Base-by-base conservation (phyloP, 2,797 vertebrate genomes). In the Sebastes melanostomus region DNA sequence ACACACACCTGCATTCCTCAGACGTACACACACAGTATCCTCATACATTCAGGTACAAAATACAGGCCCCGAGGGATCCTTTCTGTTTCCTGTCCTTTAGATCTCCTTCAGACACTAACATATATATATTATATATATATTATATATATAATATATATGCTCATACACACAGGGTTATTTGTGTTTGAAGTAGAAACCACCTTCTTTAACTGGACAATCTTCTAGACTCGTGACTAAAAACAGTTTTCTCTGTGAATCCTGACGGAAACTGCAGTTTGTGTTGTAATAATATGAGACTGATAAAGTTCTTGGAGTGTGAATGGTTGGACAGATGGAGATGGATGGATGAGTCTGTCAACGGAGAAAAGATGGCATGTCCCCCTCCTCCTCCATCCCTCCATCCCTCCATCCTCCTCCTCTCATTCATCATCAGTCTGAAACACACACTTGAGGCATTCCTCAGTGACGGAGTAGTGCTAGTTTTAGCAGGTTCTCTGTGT, bases 21-120 rank as follows among this genome's bases (percentile, higher is more conserved):
- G 8, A 69, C 11, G 0, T 73, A 60, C 10, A 8, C 24, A 54
- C 60, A 70, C 6, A 9, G 9, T 22, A 27, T 22, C 22, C 1
- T 9, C 25, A 8, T 8, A 34, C 30, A 63, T 59, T 55, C 16
- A 34, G 32, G 32, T 34, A 34, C 1, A 32, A 32, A 32, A 32
- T 32, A 32, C 32, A 10, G 32, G 32, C 27, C 82, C 22, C 0
- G 60, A 71, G 83, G 78, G 84, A 77, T 16, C 0, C 10, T 59
- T 6, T 66, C 42, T 38, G 63, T 73, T 84, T 85, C 77, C 83
- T 87, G 60, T 83, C 60, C 74, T 50, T 68, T 54, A 82, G 60
- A 71, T 83, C 74, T 56, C 67, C 24, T 10, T 34, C 27, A 11
- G 4, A 50, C 22, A 30, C 8, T 55, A 25, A 29, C 16, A 50